Evolutionary conservation across 1,140 invertebrate genomes (phyloP).

Genomic region (Drosophila bipectinata): DNA sequence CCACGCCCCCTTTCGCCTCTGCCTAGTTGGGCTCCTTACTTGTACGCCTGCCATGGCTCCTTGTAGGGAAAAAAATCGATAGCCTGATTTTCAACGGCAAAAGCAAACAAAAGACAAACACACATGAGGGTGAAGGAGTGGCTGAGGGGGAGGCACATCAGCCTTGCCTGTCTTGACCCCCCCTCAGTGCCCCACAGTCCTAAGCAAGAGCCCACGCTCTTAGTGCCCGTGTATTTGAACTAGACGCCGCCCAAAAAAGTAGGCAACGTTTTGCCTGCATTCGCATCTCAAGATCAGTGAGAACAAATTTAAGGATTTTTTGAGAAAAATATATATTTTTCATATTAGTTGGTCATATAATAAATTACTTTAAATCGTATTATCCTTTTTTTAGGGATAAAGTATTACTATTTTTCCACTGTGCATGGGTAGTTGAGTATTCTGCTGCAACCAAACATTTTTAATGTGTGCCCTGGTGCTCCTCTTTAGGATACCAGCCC

Average conservation of each 20-base stretch:
- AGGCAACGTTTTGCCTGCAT: constrained; percentile 45
- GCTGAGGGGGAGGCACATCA: not conserved
- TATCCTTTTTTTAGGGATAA: not conserved
- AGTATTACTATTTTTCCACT: not conserved
- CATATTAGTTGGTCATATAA: too few relatives aligned
- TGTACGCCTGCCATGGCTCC: not conserved
- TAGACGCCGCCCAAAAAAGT: constrained; percentile 46
- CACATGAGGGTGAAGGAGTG: not conserved
- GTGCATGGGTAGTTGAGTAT: constrained; percentile 8
- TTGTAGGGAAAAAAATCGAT: constrained; percentile 43
- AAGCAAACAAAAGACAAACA: constrained; percentile 52
- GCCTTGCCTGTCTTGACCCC: constrained; percentile 17
- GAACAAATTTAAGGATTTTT: not conserved
- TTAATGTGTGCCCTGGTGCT: constrained; percentile 43
- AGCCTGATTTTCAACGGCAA: constrained; percentile 59
- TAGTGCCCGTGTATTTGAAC: constrained; percentile 26
- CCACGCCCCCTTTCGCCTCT: constrained; percentile 24
- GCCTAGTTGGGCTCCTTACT: not conserved
- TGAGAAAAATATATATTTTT: not conserved
- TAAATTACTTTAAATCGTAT: not conserved
- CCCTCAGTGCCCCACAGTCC: too few relatives aligned
- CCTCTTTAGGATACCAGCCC: constrained; percentile 45
- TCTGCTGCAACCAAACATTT: constrained; percentile 41
- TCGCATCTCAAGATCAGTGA: constrained; percentile 22
- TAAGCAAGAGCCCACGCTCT: not conserved